Conservation (phyloP, 1,140 invertebrate species). For the Cryptotermes secundus region DNA sequence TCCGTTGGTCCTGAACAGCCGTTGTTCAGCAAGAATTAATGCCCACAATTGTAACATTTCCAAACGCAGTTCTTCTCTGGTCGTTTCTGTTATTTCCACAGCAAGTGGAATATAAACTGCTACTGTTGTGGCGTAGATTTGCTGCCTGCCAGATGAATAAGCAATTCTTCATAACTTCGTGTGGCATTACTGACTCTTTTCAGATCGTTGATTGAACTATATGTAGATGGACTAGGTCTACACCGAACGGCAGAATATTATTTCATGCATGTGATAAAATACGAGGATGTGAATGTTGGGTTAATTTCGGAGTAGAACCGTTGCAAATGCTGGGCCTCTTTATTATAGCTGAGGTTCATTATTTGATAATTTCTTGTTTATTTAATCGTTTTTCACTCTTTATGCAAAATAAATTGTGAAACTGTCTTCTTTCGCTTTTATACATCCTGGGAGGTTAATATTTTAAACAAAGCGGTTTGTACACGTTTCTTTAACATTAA, state of each 20-base stretch:
- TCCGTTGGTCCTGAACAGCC: not conserved
- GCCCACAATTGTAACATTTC: not conserved
- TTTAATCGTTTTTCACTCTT: too few relatives aligned
- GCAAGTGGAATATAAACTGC: not conserved
- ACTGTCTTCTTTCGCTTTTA: too few relatives aligned
- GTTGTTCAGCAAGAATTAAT: not conserved
- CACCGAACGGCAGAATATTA: not conserved
- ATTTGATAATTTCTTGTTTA: too few relatives aligned
- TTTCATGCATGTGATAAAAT: not conserved
- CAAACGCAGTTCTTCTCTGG: not conserved
- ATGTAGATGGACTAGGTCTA: too few relatives aligned
- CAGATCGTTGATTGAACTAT: not conserved
- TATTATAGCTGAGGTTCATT: too few relatives aligned
- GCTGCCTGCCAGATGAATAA: not conserved
- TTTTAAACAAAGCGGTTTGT: too few relatives aligned
- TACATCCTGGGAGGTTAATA: too few relatives aligned
- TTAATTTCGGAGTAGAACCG: not conserved
- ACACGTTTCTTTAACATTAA: too few relatives aligned
- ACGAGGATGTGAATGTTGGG: not conserved
- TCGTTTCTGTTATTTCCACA: not conserved
- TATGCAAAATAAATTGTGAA: too few relatives aligned
- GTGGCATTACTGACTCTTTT: too few relatives aligned
- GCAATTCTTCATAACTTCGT: not conserved
- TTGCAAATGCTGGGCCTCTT: not conserved
- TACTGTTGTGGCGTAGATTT: not conserved